A percentile compares a stretch with the other conserved stretches of the same genome.
Evolutionary conservation across 64 coral and sea anemone genomes (phyloP).

Genomic region (Porites lutea): DNA sequence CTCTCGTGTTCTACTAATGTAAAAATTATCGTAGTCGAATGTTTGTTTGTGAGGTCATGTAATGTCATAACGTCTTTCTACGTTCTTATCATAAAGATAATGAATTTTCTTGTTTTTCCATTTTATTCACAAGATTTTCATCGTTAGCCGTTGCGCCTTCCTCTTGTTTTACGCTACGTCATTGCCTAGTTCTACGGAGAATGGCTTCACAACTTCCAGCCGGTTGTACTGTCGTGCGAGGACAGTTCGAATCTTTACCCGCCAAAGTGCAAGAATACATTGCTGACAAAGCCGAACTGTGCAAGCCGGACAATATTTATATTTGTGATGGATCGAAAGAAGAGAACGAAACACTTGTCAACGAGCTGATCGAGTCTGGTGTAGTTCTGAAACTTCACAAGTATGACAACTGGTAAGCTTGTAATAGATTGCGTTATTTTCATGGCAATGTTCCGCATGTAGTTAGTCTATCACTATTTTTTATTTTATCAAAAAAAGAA

Average conservation of each 20-base stretch:
- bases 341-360: constrained; percentile 78
- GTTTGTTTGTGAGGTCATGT: not conserved
- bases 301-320: constrained; percentile 71
- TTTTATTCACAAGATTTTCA: constrained; percentile 2
- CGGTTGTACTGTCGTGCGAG: constrained; percentile 54
- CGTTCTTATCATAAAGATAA: not conserved
- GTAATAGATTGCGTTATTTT: not conserved
- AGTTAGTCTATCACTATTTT: not conserved
- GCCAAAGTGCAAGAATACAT: constrained; percentile 72
- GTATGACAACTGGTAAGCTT: constrained; percentile 85
- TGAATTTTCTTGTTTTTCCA: not conserved
- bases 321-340: constrained; percentile 93
- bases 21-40: not conserved
- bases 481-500: not conserved
- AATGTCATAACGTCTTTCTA: not conserved
- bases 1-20: not conserved
- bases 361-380: constrained; percentile 60
- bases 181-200: constrained; percentile 38
- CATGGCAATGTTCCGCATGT: not conserved
- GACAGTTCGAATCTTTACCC: constrained; percentile 60
- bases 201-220: constrained; percentile 76
- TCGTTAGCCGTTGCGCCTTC: constrained; percentile 20
- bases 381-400: constrained; percentile 67
- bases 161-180: constrained; percentile 38
- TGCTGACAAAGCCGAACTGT: constrained; percentile 66